phyloP scores from a whole-genome alignment of 2,113 vertebrate species.

The Orientallactaga bullata region DNA sequence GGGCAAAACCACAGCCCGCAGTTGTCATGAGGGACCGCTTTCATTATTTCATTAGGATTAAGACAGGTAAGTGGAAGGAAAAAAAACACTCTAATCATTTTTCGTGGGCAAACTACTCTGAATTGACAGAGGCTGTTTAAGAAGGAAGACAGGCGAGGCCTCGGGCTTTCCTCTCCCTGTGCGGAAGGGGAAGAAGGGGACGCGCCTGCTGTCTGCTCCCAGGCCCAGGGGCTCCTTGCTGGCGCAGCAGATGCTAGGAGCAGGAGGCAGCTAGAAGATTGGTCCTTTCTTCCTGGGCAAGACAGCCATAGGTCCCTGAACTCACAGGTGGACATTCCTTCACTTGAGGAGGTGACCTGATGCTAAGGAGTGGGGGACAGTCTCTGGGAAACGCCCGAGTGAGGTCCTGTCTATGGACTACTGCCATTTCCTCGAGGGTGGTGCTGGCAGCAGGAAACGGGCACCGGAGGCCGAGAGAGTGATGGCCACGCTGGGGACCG shows the following conservation, averaged over 20 bases:
- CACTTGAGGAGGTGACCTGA: fast-evolving
- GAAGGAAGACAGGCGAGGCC: constrained; percentile 54
- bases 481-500: fast-evolving
- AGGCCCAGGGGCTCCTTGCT: fast-evolving
- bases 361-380: fast-evolving
- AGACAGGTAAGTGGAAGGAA: constrained; percentile 31
- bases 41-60: constrained; percentile 76
- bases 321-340: fast-evolving
- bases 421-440: not conserved
- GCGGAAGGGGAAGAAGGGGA: constrained; percentile 5
- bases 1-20: constrained; percentile 16
- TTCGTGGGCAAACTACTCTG: constrained; percentile 66
- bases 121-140: constrained; percentile 68
- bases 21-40: constrained; percentile 67
- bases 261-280: too few species aligned
- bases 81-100: constrained; percentile 55
- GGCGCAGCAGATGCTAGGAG: fast-evolving
- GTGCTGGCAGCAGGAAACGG: fast-evolving
- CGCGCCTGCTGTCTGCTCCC: constrained; percentile 52
- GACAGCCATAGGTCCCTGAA: fast-evolving
- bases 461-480: fast-evolving
- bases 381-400: fast-evolving
- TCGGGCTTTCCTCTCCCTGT: constrained; percentile 60
- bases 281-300: fast-evolving
- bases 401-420: not conserved